Percentiles rank a stretch among this genome's conserved stretches.
Conservation (phyloP, 64 coral and sea anemone species). For the Pocillopora damicornis region DNA sequence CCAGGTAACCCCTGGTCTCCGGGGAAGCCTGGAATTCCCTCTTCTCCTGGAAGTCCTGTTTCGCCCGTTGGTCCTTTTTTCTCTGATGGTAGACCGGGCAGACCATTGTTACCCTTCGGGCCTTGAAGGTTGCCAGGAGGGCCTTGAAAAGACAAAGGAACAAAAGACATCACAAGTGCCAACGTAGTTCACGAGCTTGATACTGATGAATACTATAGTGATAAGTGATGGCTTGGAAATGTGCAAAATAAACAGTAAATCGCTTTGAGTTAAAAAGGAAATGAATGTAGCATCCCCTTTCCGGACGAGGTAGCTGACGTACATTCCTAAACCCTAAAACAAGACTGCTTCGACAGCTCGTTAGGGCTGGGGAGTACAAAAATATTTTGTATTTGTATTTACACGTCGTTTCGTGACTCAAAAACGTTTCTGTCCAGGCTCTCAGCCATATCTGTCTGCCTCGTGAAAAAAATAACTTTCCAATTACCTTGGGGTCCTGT, state of each 20-base stretch:
- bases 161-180: neutral
- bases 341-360: no score
- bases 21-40: conserved; percentile 34
- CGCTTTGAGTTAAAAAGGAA: no score
- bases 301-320: no score
- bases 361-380: no score
- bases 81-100: conserved; percentile 66
- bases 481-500: conserved; percentile 43
- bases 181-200: neutral
- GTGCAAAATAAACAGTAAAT: no score
- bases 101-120: conserved; percentile 16
- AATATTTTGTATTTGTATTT: no score
- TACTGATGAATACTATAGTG: no score
- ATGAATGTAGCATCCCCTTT: no score
- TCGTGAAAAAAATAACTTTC: neutral
- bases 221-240: no score
- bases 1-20: conserved; percentile 48
- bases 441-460: neutral
- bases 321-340: no score
- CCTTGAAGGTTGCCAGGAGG: conserved; percentile 26
- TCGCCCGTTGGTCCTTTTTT: conserved; percentile 25
- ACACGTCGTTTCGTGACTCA: no score
- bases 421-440: no score
- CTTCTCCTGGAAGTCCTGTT: neutral
- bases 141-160: conserved; percentile 22